Percentiles rank a stretch among this genome's conserved stretches.
These are phyloP conservation scores for Sebastes reedi DNA, from an alignment of 2,797 vertebrate species.

Conservation along the genomic window DNA sequence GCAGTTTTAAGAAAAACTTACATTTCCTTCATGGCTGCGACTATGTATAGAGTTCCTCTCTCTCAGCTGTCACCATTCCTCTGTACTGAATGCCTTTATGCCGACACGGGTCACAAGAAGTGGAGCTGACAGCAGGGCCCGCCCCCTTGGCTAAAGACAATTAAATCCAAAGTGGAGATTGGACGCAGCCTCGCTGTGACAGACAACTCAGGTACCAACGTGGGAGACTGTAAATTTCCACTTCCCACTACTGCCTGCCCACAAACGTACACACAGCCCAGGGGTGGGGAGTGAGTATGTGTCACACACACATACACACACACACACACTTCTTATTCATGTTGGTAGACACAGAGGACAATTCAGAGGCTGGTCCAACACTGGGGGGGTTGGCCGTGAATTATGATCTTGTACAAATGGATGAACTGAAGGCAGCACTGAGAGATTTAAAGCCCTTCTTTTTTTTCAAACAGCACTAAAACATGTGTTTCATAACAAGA, in stretches of 20 bases:
- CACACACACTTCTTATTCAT: constrained; percentile 58
- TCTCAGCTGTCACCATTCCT: constrained; percentile 84
- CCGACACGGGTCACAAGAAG: constrained; percentile 70
- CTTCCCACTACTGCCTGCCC: constrained; percentile 61
- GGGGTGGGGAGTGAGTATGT: constrained; percentile 14
- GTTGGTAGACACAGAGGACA: constrained; percentile 48
- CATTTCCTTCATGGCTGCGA: constrained; percentile 83
- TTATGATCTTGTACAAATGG: constrained; percentile 41
- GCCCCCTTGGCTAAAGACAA: constrained; percentile 80
- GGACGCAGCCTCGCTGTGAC: constrained; percentile 66
- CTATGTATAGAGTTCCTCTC: constrained; percentile 70
- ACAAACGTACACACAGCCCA: constrained; percentile 47
- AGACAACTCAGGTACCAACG: constrained; percentile 75
- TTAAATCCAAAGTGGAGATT: constrained; percentile 80
- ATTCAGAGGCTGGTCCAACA: constrained; percentile 36
- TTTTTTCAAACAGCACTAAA: constrained; percentile 1
- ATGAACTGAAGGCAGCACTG: constrained; percentile 12
- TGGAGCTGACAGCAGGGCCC: constrained; percentile 72
- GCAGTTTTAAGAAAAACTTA: constrained; percentile 67
- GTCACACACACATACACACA: constrained; percentile 35
- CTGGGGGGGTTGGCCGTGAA: constrained; percentile 30
- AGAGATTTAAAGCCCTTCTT: neutral
- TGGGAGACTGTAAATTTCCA: constrained; percentile 83
- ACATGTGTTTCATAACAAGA: constrained; percentile 15
- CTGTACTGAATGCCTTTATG: constrained; percentile 79